A percentile compares a stretch with the other conserved stretches of the same genome.
phyloP scores from a whole-genome alignment of 2,113 vertebrate species.

The Tychaedon coryphoeus region DNA sequence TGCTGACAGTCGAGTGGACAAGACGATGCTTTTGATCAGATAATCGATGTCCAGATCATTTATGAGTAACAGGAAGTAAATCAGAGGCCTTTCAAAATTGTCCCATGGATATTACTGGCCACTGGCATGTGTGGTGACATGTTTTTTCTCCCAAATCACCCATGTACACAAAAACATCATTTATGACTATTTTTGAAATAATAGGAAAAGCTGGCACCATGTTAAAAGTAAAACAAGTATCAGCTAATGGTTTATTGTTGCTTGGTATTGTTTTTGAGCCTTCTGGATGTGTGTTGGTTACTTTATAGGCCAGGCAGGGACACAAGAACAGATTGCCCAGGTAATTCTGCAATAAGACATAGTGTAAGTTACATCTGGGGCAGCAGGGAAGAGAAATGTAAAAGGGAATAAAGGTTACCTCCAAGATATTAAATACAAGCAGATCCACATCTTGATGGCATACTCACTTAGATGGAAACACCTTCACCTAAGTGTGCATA shows the following conservation, averaged over 20 bases:
- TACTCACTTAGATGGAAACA: background rate
- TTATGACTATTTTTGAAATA: background rate
- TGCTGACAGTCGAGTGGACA: background rate
- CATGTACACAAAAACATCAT: background rate
- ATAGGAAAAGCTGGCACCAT: background rate
- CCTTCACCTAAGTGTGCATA: background rate
- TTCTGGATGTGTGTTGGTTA: background rate
- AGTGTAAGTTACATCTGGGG: background rate
- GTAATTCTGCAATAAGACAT: background rate
- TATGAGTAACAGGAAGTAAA: background rate
- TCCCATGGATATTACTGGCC: background rate
- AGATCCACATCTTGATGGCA: background rate
- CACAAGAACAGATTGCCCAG: background rate
- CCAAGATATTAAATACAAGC: background rate
- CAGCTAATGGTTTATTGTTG: background rate
- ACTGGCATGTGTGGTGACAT: background rate
- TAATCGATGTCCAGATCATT: background rate
- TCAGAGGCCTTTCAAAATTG: background rate
- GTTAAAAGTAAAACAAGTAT: background rate
- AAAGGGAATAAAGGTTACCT: background rate
- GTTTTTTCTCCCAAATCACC: background rate
- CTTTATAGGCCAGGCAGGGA: background rate
- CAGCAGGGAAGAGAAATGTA: background rate
- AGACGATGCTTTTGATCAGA: background rate
- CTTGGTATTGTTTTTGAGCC: background rate